Evolutionary conservation across 2,113 vertebrate genomes (phyloP), one percentile per base, ranked within the genome.

Genomic region (Sander vitreus): DNA sequence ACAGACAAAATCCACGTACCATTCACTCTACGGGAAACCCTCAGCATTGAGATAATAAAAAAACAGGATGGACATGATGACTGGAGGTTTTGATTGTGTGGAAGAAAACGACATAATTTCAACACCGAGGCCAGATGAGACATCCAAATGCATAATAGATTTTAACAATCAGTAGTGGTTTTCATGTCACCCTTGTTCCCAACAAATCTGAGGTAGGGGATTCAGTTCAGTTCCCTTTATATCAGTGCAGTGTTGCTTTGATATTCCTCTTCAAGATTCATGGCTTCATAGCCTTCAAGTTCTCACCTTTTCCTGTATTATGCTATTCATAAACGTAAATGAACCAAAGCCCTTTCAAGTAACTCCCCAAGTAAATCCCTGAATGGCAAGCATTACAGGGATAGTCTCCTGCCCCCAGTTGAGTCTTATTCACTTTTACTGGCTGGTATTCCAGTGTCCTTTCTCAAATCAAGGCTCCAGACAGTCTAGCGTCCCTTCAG

Each of bases 401-500:
- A 84, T 33, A 45, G 21, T 30, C 67, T 84, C 66, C 69, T 71
- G 50, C 54, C 65, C 39, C 50, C 25, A 50, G 51, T 33, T 36
- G 54, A 74, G 72, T 82, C 55, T 72, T 27, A 7, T 66, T 84
- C 57, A 15, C 81, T 73, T 64, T 53, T 48, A 45, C 13, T 58
- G 68, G 64, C 72, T 65, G n/a, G 47, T 51, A 30, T 62, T 78
- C 59, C 64, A 15, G 23, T 76, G 65, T 86, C 76, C 30, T 51
- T 74, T 30, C 10, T 68, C 55, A 45, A 68, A 48, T 1, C 19
- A 14, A 54, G 30, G n/a, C 27, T 13, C 27, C 66, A 39, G 51
- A 47, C 12, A 60, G 60, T 54, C 84, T 94, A 96, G 66, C 94
- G 94, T 70, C 97, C 98, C 93, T 98, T 98, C 89, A 99, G 96